These are phyloP conservation scores for Acanthurus leucopareius DNA, from an alignment of 2,797 vertebrate species.

Conservation along the genomic window DNA sequence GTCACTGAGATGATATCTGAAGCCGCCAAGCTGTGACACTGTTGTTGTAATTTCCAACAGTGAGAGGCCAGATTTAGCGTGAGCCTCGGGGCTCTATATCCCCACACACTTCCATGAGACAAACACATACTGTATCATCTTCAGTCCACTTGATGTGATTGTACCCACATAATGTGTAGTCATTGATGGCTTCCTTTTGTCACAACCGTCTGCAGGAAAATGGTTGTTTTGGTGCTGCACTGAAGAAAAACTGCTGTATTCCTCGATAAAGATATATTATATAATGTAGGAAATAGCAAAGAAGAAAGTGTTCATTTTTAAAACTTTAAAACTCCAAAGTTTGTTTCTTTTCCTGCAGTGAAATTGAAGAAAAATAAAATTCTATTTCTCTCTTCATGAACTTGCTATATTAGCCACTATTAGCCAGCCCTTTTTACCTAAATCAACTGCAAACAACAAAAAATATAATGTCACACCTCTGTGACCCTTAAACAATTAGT, in stretches of 20 bases:
- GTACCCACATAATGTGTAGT: conserved; percentile 24
- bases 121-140: conserved; percentile 27
- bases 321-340: not conserved
- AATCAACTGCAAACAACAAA: too few relatives aligned
- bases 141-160: conserved; percentile 35
- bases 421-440: too few relatives aligned
- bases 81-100: conserved; percentile 21
- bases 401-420: too few relatives aligned
- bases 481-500: too few relatives aligned
- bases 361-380: too few relatives aligned
- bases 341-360: not conserved
- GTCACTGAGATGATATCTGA: conserved; percentile 45
- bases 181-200: conserved; percentile 20
- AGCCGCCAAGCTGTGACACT: conserved; percentile 38
- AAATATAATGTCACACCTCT: too few relatives aligned
- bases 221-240: not conserved
- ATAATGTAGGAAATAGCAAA: not conserved
- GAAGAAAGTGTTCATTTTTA: not conserved
- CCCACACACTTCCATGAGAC: not conserved
- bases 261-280: not conserved
- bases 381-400: too few relatives aligned
- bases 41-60: conserved; percentile 39
- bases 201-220: not conserved
- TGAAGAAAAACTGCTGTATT: not conserved
- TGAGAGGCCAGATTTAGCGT: conserved; percentile 33